These are phyloP conservation scores for Chironomus riparius DNA, from an alignment of 2,888 invertebrate genomes.

Conservation along the genomic window DNA sequence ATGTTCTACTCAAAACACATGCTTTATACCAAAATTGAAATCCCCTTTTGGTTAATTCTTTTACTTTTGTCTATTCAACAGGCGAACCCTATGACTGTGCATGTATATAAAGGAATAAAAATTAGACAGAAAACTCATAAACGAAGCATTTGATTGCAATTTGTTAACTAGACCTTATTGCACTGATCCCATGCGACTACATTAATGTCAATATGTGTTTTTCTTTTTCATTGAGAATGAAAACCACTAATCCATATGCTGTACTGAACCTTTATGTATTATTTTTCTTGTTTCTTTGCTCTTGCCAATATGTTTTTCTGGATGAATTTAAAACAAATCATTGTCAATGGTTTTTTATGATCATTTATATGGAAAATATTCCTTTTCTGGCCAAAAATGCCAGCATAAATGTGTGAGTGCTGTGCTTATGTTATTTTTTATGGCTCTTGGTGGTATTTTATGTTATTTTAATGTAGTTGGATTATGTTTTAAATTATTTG, in stretches of 20 bases:
- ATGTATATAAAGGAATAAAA: not conserved
- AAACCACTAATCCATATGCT: constrained; percentile 1
- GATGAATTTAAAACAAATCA: not conserved
- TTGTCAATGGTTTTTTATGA: not conserved
- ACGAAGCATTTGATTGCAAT: constrained; percentile 9
- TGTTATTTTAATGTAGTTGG: too few species aligned
- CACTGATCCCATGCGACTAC: not conserved
- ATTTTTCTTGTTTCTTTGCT: not conserved
- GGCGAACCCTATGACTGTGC: not conserved
- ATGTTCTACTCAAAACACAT: constrained; percentile 8
- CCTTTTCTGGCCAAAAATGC: not conserved
- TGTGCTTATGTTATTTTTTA: too few species aligned
- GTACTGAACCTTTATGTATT: not conserved
- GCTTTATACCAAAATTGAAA: not conserved
- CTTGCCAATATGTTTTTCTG: not conserved
- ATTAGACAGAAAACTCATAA: not conserved
- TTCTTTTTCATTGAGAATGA: not conserved
- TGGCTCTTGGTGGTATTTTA: too few species aligned
- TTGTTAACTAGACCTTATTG: not conserved
- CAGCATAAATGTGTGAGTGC: too few species aligned
- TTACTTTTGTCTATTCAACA: not conserved
- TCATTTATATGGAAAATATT: not conserved
- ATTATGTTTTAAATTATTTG: too few species aligned
- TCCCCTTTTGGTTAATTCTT: not conserved
- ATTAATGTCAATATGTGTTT: not conserved